Percentiles rank a stretch among this genome's conserved stretches.
These are phyloP conservation scores for Teleogryllus occipitalis DNA, from an alignment of 1,140 invertebrate species.

Conservation along the genomic window DNA sequence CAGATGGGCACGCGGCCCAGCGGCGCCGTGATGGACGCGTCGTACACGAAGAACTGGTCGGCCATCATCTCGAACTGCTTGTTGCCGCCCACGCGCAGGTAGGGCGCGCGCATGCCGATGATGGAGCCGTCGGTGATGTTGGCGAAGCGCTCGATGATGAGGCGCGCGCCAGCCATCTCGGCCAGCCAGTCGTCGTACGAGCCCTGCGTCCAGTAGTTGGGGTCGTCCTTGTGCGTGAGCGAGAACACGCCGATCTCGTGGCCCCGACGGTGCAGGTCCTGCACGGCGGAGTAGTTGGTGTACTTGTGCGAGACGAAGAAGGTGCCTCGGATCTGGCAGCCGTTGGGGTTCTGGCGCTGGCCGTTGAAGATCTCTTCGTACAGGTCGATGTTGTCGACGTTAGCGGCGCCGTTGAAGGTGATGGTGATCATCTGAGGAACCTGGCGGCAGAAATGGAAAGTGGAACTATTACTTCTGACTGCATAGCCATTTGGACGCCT, in stretches of 20 bases:
- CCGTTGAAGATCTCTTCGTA: slow-evolving; percentile 87
- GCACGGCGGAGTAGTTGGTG: slow-evolving; percentile 86
- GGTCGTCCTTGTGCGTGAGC: slow-evolving; percentile 84
- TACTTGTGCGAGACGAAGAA: slow-evolving; percentile 96
- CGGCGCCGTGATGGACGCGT: slow-evolving; percentile 86
- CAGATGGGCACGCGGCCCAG: slow-evolving; percentile 82
- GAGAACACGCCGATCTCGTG: slow-evolving; percentile 93
- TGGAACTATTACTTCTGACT: no score
- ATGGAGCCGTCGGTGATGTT: slow-evolving; percentile 87
- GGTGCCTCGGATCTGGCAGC: slow-evolving; percentile 86
- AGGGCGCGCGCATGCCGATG: slow-evolving; percentile 81
- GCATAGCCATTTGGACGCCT: no score
- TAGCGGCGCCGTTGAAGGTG: slow-evolving; percentile 91
- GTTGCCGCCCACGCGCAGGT: slow-evolving; percentile 84
- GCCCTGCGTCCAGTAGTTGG: slow-evolving; percentile 80
- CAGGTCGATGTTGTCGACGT: slow-evolving; percentile 85
- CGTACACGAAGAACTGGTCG: slow-evolving; percentile 89
- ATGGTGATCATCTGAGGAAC: slow-evolving; percentile 93
- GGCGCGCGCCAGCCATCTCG: slow-evolving; percentile 88
- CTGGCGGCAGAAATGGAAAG: slow-evolving; percentile 26
- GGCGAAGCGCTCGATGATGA: slow-evolving; percentile 80
- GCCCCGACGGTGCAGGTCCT: slow-evolving; percentile 82
- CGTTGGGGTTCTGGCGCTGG: slow-evolving; percentile 79
- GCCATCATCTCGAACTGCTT: slow-evolving; percentile 95
- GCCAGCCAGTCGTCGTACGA: slow-evolving; percentile 87